A percentile compares a stretch with the other conserved stretches of the same genome.
Evolutionary conservation across 2,113 vertebrate species (phyloP).

Genomic region (Bungarus multicinctus): DNA sequence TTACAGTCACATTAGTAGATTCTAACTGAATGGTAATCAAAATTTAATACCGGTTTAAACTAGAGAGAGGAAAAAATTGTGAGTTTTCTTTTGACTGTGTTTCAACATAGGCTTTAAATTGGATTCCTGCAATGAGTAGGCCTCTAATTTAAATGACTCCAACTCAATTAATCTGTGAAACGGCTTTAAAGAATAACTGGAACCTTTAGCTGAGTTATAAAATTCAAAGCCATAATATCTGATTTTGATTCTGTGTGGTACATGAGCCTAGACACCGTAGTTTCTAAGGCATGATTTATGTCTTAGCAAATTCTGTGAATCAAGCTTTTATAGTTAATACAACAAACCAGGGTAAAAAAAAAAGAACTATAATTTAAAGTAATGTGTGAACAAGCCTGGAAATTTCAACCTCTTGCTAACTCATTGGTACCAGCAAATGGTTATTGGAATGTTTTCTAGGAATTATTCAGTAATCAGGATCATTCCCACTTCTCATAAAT

Average conservation of each 20-base stretch:
- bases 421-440: neutral
- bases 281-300: neutral
- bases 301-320: neutral
- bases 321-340: neutral
- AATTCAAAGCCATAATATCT: neutral
- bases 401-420: neutral
- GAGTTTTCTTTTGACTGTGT: neutral
- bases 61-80: neutral
- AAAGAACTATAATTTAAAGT: neutral
- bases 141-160: neutral
- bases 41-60: neutral
- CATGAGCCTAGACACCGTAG: neutral
- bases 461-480: neutral
- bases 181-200: neutral
- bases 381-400: neutral
- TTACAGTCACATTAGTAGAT: neutral
- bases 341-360: neutral
- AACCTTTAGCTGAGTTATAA: neutral
- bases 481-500: rapidly evolving
- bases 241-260: neutral
- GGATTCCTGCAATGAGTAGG: neutral
- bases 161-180: neutral
- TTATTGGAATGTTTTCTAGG: neutral
- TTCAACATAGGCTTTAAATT: neutral
- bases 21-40: neutral